Base-by-base conservation (phyloP, 2,113 vertebrate species). In the Gallinago media region DNA sequence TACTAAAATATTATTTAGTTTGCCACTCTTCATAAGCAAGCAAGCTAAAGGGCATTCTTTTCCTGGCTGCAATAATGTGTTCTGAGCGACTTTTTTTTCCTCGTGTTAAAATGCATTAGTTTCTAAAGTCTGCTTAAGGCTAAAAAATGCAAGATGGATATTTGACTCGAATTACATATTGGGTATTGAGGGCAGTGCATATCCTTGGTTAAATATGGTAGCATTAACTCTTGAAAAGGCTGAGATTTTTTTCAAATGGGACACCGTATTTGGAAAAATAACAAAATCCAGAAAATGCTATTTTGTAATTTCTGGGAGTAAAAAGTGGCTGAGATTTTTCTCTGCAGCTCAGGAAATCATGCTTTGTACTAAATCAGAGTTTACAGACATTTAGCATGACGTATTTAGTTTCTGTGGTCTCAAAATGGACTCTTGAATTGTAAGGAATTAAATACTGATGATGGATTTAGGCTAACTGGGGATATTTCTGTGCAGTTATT, bases 71-170 rank as follows among this genome's bases (percentile, higher is more conserved):
- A 80, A 20, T 96, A 87, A 93, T 91, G 91, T 68, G 23, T 89
- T 94, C 42, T 84, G 73, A 88, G 68, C 67, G 70, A 72, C 36
- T 49, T 77, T 46, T 67, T 32, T n/a, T 77, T 65, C 29, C 26
- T 95, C 75, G 50, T 92, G 89, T 88, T 95, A 67, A 67, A 80
- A 91, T 88, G 95, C 67, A 73, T 97, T 95, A 96, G 89, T 84
- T 95, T 96, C 89, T 92, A 52, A 91, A 92, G 52, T 94, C 61
- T 95, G 95, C 92, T 96, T 82, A 71, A 82, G 96, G 95, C 96
- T 95, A 62, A 58, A 93, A 94, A 89, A 72, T 66, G 34, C 89
- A 78, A 70, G 46, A 58, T 77, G 85, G n/a, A 12, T 92, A 58
- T 91, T 94, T 89, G 79, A 78, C 65, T 81, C 21, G 71, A 89